A percentile compares a stretch with the other conserved stretches of the same genome.
These are phyloP conservation scores for Nasonia longicornis DNA, from an alignment of 1,140 invertebrate genomes.

Conservation along the genomic window DNA sequence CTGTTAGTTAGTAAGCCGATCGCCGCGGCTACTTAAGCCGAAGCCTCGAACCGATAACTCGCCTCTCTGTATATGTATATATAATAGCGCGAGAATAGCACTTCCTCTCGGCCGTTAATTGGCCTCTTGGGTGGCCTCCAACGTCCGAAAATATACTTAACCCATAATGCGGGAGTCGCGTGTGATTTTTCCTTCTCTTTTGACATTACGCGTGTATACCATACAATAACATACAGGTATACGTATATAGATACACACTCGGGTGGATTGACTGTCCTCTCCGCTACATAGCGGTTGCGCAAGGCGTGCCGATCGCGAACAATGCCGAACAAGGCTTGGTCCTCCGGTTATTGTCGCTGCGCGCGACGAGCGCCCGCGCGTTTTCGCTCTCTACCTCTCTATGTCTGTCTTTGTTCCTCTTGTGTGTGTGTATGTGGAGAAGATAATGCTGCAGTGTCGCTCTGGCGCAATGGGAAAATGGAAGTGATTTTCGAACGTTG, in stretches of 20 bases:
- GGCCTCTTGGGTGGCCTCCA: not conserved
- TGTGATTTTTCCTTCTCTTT: not conserved
- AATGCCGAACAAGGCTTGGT: constrained; percentile 47
- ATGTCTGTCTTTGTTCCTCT: not conserved
- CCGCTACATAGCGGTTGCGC: constrained; percentile 27
- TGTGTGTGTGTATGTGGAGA: not conserved
- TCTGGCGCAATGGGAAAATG: constrained; percentile 5
- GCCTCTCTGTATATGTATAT: not conserved
- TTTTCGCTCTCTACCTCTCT: not conserved
- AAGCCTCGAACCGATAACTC: not conserved
- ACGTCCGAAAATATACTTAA: not conserved
- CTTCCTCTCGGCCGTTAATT: not conserved
- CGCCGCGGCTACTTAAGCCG: not conserved
- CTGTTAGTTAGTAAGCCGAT: constrained; percentile 17
- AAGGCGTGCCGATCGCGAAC: constrained; percentile 42
- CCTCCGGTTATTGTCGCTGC: constrained; percentile 39
- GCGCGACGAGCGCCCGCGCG: not conserved
- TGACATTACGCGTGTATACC: not conserved
- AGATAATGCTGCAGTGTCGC: not conserved
- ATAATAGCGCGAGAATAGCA: not conserved
- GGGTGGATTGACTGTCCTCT: constrained; percentile 20
- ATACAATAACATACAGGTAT: not conserved
- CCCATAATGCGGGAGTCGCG: not conserved
- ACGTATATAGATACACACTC: not conserved
- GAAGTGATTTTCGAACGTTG: not conserved